A percentile compares a stretch with the other conserved stretches of the same genome.
Conservation (phyloP, 2,888 invertebrate species). For the Xestia xanthographa region DNA sequence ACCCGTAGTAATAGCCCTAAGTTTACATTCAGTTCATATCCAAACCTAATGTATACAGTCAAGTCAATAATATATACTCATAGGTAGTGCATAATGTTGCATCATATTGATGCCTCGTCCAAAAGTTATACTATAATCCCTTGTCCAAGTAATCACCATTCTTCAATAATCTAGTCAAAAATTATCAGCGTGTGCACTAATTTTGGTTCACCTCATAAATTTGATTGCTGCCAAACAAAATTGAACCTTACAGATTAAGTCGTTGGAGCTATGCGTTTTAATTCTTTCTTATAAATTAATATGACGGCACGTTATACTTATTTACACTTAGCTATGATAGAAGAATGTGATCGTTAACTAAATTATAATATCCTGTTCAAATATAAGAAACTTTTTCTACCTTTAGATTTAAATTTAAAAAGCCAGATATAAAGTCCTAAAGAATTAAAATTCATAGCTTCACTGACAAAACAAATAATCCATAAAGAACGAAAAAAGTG, state of each 20-base stretch:
- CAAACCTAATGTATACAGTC: constrained; percentile 11
- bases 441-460: constrained; percentile 48
- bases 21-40: not conserved
- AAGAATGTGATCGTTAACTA: constrained; percentile 14
- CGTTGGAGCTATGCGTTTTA: constrained; percentile 48
- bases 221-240: constrained; percentile 51
- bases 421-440: not conserved
- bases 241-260: constrained; percentile 33
- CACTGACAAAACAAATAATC: constrained; percentile 43
- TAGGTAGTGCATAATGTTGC: constrained; percentile 44
- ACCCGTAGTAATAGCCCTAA: not conserved
- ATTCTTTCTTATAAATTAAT: constrained; percentile 21
- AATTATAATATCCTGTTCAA: constrained; percentile 38
- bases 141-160: constrained; percentile 22
- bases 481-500: constrained; percentile 60
- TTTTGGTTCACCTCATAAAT: constrained; percentile 1
- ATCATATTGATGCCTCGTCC: constrained; percentile 57
- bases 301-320: constrained; percentile 39
- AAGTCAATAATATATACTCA: constrained; percentile 23
- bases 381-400: constrained; percentile 19
- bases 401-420: constrained; percentile 18
- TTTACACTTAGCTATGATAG: constrained; percentile 18
- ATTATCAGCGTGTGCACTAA: not conserved
- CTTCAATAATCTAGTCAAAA: constrained; percentile 24
- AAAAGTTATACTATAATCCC: constrained; percentile 13